Base-by-base conservation (phyloP, 1,140 invertebrate species). In the Neodiprion lecontei region DNA sequence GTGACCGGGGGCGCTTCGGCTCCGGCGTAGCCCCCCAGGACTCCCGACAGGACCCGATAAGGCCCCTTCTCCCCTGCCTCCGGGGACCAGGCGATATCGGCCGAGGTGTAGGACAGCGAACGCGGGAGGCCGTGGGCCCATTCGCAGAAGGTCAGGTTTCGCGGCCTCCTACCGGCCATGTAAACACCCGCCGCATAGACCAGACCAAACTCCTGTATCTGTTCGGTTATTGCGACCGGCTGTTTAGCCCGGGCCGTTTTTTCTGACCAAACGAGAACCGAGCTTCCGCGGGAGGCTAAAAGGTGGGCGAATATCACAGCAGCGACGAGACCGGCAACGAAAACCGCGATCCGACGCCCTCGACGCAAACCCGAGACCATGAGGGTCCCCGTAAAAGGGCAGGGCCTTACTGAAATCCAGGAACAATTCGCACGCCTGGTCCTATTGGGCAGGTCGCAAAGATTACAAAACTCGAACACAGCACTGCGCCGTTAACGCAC, bases 121-220 rank as follows among this genome's bases (percentile, higher is more conserved):
- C 86, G 76, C 1, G 92, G 92, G 69, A 93, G 84, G 7, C 89
- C 91, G 79, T 93, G 92, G 65, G 91, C 90, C 84, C 93, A 93
- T 12, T 86, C 86, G 80, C 93, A 94, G 77, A 88, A 92, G 69
- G 88, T 92, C 28, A 75, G 74, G 77, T 92, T 93, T 28, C 84
- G 80, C 23, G 90, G 89, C 67, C 83, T 83, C 75, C 79, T 80
- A 72, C 87, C 89, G 78, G 84, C 86, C 81, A 92, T 88, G 76
- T 91, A 92, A 14, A 82, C 84, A 9, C 91, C 92, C 7, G 85
- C 80, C 67, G 76, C 70, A 61, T 80, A 85, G 86, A 88, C 74
- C 76, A 82, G 76, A 87, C 50, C 28, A 40, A 49, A 12, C n/a
- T 49, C 77, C 68, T 73, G 84, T 1, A 81, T 78, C 77, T 87